phyloP scores from a whole-genome alignment of 1,140 invertebrate species.

The Pemphigus obesinymphae region DNA sequence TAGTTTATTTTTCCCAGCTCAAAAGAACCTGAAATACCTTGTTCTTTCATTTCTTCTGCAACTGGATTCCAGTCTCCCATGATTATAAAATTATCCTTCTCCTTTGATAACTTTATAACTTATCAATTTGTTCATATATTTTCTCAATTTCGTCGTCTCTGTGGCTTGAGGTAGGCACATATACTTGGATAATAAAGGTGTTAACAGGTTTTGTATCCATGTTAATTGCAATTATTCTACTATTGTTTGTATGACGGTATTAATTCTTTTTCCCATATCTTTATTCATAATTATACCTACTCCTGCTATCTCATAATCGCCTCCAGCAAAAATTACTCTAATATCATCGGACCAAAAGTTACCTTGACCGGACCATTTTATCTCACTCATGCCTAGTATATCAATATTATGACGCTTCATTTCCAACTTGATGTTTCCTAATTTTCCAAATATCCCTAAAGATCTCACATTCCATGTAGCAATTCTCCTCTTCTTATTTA shows the following conservation, averaged over 20 bases:
- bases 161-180: constrained; percentile 31
- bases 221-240: constrained; percentile 5
- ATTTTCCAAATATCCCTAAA: no score
- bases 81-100: constrained; percentile 28
- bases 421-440: no score
- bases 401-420: no score
- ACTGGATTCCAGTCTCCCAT: constrained; percentile 48
- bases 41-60: constrained; percentile 42
- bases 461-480: no score
- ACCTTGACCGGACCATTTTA: neutral
- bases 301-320: neutral
- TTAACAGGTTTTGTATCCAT: no score
- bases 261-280: neutral
- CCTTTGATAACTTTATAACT: constrained; percentile 11
- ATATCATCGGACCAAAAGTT: neutral
- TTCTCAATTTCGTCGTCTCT: constrained; percentile 33
- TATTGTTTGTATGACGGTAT: neutral
- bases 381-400: no score
- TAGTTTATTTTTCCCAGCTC: constrained; percentile 48
- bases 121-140: constrained; percentile 36
- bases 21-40: constrained; percentile 38
- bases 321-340: constrained; percentile 10
- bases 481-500: neutral
- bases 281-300: no score
- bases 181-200: no score